Conservation (phyloP, 2,888 invertebrate species). For the Entomobrya proxima region DNA sequence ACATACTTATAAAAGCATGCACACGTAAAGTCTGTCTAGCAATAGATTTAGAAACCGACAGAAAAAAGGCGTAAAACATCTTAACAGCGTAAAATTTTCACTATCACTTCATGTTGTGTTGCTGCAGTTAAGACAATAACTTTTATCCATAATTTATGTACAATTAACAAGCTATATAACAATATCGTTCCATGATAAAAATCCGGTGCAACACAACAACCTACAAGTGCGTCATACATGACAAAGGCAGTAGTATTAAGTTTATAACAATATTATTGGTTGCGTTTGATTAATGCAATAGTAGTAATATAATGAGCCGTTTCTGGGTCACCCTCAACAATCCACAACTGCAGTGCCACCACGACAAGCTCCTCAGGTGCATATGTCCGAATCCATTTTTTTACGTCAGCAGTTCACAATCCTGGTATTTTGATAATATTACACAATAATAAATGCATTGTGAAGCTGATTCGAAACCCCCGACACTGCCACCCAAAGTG, state of each 20-base stretch:
- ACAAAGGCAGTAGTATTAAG: not conserved
- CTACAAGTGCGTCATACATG: not conserved
- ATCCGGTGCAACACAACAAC: slow-evolving; percentile 9
- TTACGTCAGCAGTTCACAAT: not conserved
- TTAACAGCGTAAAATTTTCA: not conserved
- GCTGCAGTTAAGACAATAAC: not conserved
- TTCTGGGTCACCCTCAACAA: slow-evolving; percentile 1
- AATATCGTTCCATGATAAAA: not conserved
- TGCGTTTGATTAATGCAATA: not conserved
- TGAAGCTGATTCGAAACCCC: no score
- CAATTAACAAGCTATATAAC: not conserved
- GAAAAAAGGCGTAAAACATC: not conserved
- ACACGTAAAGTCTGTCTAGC: not conserved
- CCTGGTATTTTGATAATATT: not conserved
- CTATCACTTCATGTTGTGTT: slow-evolving; percentile 9
- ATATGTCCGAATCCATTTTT: not conserved
- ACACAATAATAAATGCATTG: slow-evolving; percentile 19
- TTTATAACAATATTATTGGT: not conserved
- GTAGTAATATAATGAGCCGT: slow-evolving; percentile 23
- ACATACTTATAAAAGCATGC: not conserved
- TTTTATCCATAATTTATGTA: not conserved
- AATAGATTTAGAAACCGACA: not conserved
- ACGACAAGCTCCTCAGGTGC: not conserved
- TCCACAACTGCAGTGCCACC: not conserved
- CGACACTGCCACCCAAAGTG: no score